Conservation (phyloP, 2,113 vertebrate species). For the Syngnathus floridae region DNA sequence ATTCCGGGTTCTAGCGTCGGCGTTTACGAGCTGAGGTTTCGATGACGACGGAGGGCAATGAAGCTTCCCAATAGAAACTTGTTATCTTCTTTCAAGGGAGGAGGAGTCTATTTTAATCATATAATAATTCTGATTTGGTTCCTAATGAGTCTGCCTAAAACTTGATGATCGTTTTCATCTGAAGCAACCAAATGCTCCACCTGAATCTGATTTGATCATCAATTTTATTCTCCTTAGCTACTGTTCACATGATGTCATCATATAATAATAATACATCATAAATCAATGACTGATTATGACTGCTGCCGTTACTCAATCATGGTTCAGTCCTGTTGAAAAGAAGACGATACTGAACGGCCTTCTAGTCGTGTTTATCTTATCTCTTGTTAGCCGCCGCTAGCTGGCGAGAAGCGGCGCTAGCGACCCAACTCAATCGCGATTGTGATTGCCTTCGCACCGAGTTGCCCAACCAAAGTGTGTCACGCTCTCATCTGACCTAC, state of each 20-base stretch:
- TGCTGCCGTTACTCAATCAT: too few species aligned
- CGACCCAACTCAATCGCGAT: neutral
- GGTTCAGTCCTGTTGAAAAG: neutral
- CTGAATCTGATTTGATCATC: too few species aligned
- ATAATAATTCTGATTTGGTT: too few species aligned
- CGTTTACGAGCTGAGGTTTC: conserved; percentile 4
- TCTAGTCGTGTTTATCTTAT: neutral
- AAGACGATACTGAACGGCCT: neutral
- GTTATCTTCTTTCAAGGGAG: neutral
- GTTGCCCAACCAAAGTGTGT: neutral
- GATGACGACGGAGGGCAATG: too few species aligned
- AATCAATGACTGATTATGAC: neutral
- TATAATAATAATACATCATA: neutral
- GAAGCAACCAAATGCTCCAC: too few species aligned
- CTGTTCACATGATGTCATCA: conserved; percentile 1
- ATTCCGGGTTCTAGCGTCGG: too few species aligned
- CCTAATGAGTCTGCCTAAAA: too few species aligned
- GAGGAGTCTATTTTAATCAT: neutral
- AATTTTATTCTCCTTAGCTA: too few species aligned
- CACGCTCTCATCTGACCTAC: neutral
- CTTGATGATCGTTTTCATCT: too few species aligned
- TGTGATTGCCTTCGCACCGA: neutral
- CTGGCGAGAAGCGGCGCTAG: neutral
- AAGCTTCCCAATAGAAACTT: conserved; percentile 2
- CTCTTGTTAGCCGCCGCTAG: neutral